Percentiles rank a stretch among this genome's conserved stretches.
These are phyloP conservation scores for Xenentodon cancila DNA, from an alignment of 2,797 vertebrate genomes.

Conservation along the genomic window DNA sequence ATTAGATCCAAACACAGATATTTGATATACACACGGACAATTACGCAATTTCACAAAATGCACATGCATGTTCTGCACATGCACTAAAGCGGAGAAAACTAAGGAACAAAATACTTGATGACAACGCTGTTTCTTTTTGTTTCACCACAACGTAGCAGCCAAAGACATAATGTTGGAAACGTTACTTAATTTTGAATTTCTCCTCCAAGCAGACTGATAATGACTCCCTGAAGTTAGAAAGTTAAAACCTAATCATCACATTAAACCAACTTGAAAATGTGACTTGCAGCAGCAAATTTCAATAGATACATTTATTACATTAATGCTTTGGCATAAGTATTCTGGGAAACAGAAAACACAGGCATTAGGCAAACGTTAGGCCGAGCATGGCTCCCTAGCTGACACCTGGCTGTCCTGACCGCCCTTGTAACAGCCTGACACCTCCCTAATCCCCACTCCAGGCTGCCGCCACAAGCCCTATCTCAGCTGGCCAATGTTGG, in stretches of 20 bases:
- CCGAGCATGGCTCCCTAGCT: constrained; percentile 36
- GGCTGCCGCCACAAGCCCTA: constrained; percentile 32
- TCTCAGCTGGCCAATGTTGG: constrained; percentile 63
- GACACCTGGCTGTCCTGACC: constrained; percentile 69
- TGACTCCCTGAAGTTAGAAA: constrained; percentile 10
- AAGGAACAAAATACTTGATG: constrained; percentile 53
- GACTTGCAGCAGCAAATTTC: constrained; percentile 8
- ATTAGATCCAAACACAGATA: constrained; percentile 50
- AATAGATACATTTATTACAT: not conserved
- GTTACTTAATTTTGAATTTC: constrained; percentile 10
- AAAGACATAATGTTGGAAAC: constrained; percentile 17
- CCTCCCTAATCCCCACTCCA: constrained; percentile 53
- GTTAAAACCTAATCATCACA: constrained; percentile 13
- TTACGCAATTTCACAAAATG: constrained; percentile 4
- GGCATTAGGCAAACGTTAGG: not conserved
- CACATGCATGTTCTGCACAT: constrained; percentile 14
- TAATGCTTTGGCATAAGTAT: too few species aligned
- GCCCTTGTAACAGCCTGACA: constrained; percentile 71
- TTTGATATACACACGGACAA: constrained; percentile 21
- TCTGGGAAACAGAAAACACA: too few species aligned
- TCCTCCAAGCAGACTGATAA: constrained; percentile 1
- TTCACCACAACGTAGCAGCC: constrained; percentile 22
- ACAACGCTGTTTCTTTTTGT: constrained; percentile 42
- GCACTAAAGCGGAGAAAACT: constrained; percentile 6
- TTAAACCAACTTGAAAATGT: constrained; percentile 22